Base-by-base conservation (phyloP, 2,113 vertebrate genomes). In the Acinonyx jubatus region DNA sequence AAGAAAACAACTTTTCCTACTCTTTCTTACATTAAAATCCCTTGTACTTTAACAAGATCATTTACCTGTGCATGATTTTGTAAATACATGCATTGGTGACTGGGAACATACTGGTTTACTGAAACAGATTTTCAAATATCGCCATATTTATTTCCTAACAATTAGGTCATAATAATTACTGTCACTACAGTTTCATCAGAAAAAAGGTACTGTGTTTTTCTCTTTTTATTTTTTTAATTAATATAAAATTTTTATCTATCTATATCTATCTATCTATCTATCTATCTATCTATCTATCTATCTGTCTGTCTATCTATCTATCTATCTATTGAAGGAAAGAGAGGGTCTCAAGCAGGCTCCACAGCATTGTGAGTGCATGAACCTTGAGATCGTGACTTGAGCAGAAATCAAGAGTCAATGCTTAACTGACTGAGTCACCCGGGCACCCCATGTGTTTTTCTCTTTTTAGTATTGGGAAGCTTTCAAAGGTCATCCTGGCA, bases 121-220 rank as follows among this genome's bases (percentile, higher is more conserved):
- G 63, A 71, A 13, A 68, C 78, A 36, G 74, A 16, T 94, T 69
- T 95, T 96, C 57, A 95, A 52, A 55, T 76, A 80, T 73, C 89
- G 45, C n/a, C 31, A 69, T 29, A n/a, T 84, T 63, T 2, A 57
- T 55, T 73, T 36, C 11, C 25, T 3, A 1, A 88, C 21, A 76
- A 76, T 79, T 94, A 78, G 33, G 69, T 76, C 13, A 41, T 94
- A 91, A 71, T 76, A 95, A 7, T 69, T 91, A 87, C 45, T 55
- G 55, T n/a, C 31, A 89, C 23, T 7, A 48, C 11, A 31, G 2
- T 83, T 89, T 92, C 9, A 61, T 90, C n/a, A 33, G 23, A 66
- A 74, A 18, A 80, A 13, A 73, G 41, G 25, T 76, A 45, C 45
- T 45, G 25, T 76, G 23, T 45, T 76, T 76, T 76, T 76, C 73